These are phyloP conservation scores for Drosophila santomea DNA, from an alignment of 1,140 invertebrate species.

Conservation along the genomic window DNA sequence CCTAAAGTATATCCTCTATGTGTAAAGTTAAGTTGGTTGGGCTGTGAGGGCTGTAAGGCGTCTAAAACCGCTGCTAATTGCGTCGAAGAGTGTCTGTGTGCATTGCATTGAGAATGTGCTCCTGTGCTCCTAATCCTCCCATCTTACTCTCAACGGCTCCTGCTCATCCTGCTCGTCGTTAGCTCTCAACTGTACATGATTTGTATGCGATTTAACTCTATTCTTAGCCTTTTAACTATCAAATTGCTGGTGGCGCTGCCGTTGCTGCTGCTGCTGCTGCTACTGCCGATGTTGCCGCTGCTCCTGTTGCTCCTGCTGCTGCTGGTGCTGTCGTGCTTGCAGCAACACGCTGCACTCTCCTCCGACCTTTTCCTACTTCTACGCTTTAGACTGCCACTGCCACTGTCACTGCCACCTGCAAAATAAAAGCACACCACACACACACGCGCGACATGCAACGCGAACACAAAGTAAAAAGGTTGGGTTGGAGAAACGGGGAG, in stretches of 20 bases:
- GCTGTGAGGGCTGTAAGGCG: conserved; percentile 50
- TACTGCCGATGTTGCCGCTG: conserved; percentile 1
- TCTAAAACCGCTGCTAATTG: conserved; percentile 73
- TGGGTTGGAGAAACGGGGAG: conserved; percentile 5
- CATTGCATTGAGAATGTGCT: conserved; percentile 60
- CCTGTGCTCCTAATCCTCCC: conserved; percentile 36
- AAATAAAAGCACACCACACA: conserved; percentile 34
- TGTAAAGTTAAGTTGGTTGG: conserved; percentile 33
- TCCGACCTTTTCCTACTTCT: conserved; percentile 20
- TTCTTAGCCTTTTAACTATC: conserved; percentile 65
- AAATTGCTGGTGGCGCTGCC: conserved; percentile 43
- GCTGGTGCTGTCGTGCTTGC: background rate
- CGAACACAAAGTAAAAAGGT: conserved; percentile 6
- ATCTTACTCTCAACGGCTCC: conserved; percentile 10
- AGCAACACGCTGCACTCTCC: background rate
- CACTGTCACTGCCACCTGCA: conserved; percentile 36
- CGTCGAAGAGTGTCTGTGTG: conserved; percentile 50
- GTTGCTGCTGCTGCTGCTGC: conserved; percentile 9
- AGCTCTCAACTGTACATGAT: conserved; percentile 62
- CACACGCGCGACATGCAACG: conserved; percentile 3
- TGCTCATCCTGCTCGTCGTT: conserved; percentile 5
- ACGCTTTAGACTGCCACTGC: conserved; percentile 14
- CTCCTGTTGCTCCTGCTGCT: background rate
- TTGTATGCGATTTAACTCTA: conserved; percentile 69
- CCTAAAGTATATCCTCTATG: conserved; percentile 20